Base-by-base conservation (phyloP, 1,140 invertebrate species). In the Papilio aristodemus region DNA sequence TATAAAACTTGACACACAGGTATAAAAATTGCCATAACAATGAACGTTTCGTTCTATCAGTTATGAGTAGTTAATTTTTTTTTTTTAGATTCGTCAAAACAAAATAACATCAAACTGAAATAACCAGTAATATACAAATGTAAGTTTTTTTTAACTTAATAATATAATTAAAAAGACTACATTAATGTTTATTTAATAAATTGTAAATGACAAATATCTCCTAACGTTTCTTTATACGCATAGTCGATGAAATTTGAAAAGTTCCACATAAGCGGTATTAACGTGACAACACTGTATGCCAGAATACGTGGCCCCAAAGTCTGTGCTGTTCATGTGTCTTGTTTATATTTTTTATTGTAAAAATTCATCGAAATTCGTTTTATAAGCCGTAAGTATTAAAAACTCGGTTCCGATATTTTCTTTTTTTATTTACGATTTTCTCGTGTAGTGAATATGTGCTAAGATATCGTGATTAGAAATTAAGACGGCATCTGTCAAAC, bases 341-440 rank as follows among this genome's bases (percentile, higher is more conserved):
- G 86, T 86, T 89, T 86, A 89, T 86, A 87, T 88, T 90, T 86
- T 91, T 91, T 87, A 86, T 78, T 85, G 76, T 73, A 79, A 75
- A 82, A 86, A 80, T 86, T 84, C 78, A 75, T 73, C 72, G 76
- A 75, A 75, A 85, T 78, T 77, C 73, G 72, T 57, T 67, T 68
- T 63, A 78, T 71, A 82, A 84, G 77, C 79, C 77, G 85, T 87
- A 84, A 89, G 89, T 89, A 81, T 62, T 67, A n/a, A 36, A 73
- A 71, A 69, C 66, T 22, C 32, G 32, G 37, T n/a, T 38, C 17
- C 10, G 60, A 60, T 10, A 22, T 38, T 64, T 64, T 64, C n/a
- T 13, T n/a, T 64, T 27, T 22, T 64, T 64, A 64, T 22, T 43
- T 25, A 43, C 25, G 5, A 17, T n/a, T 22, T 64, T 43, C 19